Conservation (phyloP, 35 echinoderm and acorn worm species). For the Lytechinus variegatus region DNA sequence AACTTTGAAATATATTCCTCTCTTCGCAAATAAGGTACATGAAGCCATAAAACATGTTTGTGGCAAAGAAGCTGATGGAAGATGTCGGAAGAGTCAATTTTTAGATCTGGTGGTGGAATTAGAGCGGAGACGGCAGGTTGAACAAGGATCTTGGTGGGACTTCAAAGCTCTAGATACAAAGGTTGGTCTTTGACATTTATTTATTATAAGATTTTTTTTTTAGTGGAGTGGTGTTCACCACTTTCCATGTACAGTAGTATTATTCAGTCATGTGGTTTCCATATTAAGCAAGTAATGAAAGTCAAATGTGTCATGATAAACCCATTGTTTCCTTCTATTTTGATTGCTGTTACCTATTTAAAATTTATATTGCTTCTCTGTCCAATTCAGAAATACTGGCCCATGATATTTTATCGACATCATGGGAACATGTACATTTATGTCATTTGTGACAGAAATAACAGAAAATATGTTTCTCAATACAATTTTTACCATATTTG, state of each 20-base stretch:
- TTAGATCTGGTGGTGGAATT: slow-evolving; percentile 85
- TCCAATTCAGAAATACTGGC: too few relatives aligned
- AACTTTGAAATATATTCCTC: not conserved
- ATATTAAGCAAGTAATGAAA: too few relatives aligned
- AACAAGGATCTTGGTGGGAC: slow-evolving; percentile 93
- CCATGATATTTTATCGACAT: not conserved
- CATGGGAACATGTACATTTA: not conserved
- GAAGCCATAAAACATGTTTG: slow-evolving; percentile 51
- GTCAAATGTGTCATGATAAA: too few relatives aligned
- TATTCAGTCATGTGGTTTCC: too few relatives aligned
- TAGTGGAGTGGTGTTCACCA: too few relatives aligned
- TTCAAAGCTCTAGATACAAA: slow-evolving; percentile 89
- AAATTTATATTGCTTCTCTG: too few relatives aligned
- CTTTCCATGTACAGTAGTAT: too few relatives aligned
- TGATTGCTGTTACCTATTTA: too few relatives aligned
- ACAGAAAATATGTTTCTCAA: not conserved
- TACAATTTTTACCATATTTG: not conserved
- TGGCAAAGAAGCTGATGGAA: slow-evolving; percentile 52
- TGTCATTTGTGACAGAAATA: not conserved
- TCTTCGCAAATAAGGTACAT: not conserved
- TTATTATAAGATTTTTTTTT: not conserved
- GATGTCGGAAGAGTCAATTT: slow-evolving; percentile 76
- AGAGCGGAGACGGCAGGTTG: slow-evolving; percentile 77
- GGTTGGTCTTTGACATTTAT: slow-evolving; percentile 27
- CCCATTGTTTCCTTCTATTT: too few relatives aligned